Percentiles rank a stretch among this genome's conserved stretches.
These are phyloP conservation scores for Connochaetes taurinus DNA, from an alignment of 2,113 vertebrate species.

Conservation along the genomic window DNA sequence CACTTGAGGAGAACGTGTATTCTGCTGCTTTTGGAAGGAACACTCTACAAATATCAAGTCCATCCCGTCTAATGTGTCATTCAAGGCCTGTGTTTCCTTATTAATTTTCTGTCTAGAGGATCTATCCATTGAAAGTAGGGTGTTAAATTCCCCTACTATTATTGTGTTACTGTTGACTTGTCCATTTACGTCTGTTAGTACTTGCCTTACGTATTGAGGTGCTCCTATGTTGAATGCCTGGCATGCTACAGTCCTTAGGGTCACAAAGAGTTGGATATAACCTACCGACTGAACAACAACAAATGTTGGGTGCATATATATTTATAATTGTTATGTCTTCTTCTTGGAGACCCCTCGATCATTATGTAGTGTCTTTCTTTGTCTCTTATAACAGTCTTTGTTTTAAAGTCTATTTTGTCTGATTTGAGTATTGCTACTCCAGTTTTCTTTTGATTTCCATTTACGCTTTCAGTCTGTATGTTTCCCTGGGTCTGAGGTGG, in stretches of 20 bases:
- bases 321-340: neutral
- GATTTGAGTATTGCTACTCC: neutral
- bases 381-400: neutral
- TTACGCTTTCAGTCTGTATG: neutral
- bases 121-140: neutral
- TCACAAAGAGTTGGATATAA: neutral
- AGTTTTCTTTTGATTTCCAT: neutral
- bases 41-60: neutral
- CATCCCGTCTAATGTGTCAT: neutral
- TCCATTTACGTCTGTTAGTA: neutral
- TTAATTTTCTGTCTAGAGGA: neutral
- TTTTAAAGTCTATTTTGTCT: neutral
- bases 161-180: neutral
- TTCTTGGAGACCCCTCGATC: neutral
- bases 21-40: neutral
- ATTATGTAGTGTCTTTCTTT: neutral
- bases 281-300: neutral
- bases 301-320: neutral
- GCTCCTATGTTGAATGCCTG: neutral
- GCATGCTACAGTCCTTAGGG: neutral
- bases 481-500: neutral
- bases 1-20: neutral
- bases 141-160: neutral
- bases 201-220: neutral
- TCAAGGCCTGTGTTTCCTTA: neutral